Base-by-base conservation (phyloP, 92 coral and sea anemone genomes). In the Porites evermanni region DNA sequence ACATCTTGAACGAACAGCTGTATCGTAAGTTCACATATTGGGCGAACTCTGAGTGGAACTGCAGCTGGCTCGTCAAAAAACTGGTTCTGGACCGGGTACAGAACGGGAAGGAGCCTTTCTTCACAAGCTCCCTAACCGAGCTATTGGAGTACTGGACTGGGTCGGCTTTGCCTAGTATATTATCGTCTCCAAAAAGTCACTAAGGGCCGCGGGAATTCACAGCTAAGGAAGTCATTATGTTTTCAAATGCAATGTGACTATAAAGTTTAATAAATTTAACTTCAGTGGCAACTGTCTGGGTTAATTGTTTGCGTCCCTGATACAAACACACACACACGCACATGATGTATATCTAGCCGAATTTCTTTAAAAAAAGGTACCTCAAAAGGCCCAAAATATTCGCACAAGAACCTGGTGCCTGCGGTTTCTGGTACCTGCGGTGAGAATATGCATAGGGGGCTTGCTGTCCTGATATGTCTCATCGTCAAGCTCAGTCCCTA, bases 31-130 rank as follows among this genome's bases (percentile, higher is more conserved):
- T 83, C 20, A 83, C 87, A 23, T 83, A 73, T 80, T 83, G 87
- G 87, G 81, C 81, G 26, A 73, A 73, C 74, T 80, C 87, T 12
- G 87, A 83, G 19, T 83, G 79, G 87, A 83, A 74, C 81, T 74
- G 87, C 69, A 83, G 81, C 81, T 83, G 87, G 87, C 87, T 83
- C 81, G 80, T 83, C 18, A 74, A 50, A 56, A 83, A 74, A 78
- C 81, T 83, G 81, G 81, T 83, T 64, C 81, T n/a, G n/a, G n/a
- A 63, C 54, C 79, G 64, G 81, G 80, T 83, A 58, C 53, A 64
- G 87, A 59, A 73, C 52, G 80, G 80, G 68, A 84, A 84, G 64
- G 88, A 84, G 79, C 86, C 86, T 69, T 81, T 81, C 67, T 81
- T 81, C 66, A 50, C 86, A 53, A 70, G 53, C 19, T 70, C 76